Conservation (phyloP, 2,113 vertebrate genomes). For the Dipodomys spectabilis region DNA sequence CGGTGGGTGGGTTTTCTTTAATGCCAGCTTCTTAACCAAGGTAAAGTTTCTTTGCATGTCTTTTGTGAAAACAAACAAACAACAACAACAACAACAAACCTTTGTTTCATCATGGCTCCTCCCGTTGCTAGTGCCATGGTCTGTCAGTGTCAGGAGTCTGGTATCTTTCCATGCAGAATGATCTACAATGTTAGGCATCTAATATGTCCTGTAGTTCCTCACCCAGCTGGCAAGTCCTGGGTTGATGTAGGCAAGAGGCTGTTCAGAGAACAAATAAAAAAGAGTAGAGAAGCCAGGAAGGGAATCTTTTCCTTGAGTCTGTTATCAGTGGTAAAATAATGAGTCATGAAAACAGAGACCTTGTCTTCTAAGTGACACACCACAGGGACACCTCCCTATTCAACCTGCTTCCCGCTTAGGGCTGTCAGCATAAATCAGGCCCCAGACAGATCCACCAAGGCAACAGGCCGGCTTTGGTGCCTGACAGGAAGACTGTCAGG, state of each 20-base stretch:
- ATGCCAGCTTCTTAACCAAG: not conserved
- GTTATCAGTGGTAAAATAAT: conserved; percentile 31
- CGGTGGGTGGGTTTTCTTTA: not conserved
- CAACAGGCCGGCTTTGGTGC: not conserved
- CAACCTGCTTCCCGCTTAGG: not conserved
- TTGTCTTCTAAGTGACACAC: not conserved
- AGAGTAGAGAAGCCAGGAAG: not conserved
- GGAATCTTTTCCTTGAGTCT: conserved; percentile 20
- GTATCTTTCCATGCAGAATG: no score
- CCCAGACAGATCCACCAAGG: not conserved
- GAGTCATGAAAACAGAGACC: conserved; percentile 20
- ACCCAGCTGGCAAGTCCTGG: not conserved
- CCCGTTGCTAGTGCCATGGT: not conserved
- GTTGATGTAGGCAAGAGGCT: not conserved
- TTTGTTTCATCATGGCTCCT: not conserved
- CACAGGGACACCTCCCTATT: not conserved
- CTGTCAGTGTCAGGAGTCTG: not conserved
- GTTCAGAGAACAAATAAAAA: not conserved
- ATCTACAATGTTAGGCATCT: not conserved
- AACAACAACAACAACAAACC: no score
- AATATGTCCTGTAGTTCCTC: not conserved
- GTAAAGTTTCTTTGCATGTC: no score
- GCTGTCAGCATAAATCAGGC: not conserved
- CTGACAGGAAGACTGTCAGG: not conserved
- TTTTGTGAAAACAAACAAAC: no score